Percentiles rank a stretch among this genome's conserved stretches.
These are phyloP conservation scores for Oxyruncus cristatus DNA, from an alignment of 2,113 vertebrate genomes.

Conservation along the genomic window DNA sequence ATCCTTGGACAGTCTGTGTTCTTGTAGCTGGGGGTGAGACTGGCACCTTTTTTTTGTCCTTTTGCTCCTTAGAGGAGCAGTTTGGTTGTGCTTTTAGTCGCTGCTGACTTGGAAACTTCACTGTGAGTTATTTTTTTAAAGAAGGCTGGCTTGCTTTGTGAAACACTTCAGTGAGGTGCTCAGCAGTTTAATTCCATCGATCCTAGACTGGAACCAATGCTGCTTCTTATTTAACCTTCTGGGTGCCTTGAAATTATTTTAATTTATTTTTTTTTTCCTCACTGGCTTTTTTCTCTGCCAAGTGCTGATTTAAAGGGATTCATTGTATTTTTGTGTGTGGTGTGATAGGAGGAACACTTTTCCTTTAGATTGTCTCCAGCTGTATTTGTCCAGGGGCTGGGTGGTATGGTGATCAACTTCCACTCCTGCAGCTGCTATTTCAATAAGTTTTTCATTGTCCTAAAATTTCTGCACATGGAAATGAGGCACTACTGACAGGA, in stretches of 20 bases:
- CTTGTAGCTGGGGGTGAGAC: background rate
- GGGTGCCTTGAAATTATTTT: background rate
- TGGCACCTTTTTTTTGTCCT: background rate
- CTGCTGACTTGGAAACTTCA: background rate
- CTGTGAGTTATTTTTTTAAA: background rate
- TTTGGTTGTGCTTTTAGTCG: background rate
- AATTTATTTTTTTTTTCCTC: background rate
- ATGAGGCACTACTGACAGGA: background rate
- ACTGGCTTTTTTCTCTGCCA: background rate
- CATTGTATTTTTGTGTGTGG: constrained; percentile 5
- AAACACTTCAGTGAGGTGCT: background rate
- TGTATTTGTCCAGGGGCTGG: constrained; percentile 21
- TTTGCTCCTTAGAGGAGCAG: background rate
- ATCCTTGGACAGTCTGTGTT: background rate
- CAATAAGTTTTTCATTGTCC: background rate
- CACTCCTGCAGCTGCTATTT: background rate
- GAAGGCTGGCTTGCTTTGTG: background rate
- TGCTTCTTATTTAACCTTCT: background rate
- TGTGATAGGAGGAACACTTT: background rate
- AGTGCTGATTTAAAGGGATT: constrained; percentile 14
- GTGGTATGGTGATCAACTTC: background rate
- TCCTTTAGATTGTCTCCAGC: constrained; percentile 10
- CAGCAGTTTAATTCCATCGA: background rate
- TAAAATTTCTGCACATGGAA: background rate
- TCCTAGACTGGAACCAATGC: background rate